Evolutionary conservation across 2,888 invertebrate genomes (phyloP), one percentile per base, ranked within the genome.

Genomic region (Phragmatobia fuliginosa): DNA sequence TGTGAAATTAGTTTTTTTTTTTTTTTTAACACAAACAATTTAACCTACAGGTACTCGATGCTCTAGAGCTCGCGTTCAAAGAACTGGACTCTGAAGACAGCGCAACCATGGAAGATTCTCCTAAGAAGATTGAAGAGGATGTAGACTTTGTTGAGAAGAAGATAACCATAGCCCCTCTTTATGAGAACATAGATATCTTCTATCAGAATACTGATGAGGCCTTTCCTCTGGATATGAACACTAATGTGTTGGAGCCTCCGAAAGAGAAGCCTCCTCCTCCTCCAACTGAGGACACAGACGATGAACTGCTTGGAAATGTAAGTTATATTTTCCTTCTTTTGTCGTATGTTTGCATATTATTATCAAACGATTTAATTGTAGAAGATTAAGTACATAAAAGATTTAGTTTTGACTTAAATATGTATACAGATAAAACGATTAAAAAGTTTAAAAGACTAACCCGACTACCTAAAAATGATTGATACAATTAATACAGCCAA

Each of bases 261-360:
- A 97, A 97, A 85, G 98, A 98, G 86, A 98, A 98, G 85, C 98
- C 98, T 38, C 98, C 98, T 2, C 98, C 98, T 18, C 97, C 97
- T 3, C 97, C 97, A 0, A 95, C 95, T 67, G 96, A 96, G 68
- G 94, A 95, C 62, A 79, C 72, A 18, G 93, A 92, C 21, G 89
- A 95, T 82, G 94, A 94, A 83, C 91, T 96, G 70, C 90, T 93
- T 60, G 93, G 92, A 75, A 94, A 92, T 87, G 95, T 94, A 84
- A 91, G 94, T 93, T 72, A 14, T 21, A 25, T 11, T 49, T 52
- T 18, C 25, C 8, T 28, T 25, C 10, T 49, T 49, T 28, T 56
- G 16, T 56, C 25, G 25, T 52, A 25, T 11, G 56, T 56, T n/a
- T n/a, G 16, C 28, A 56, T 28, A 28, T 28, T 25, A 10, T 52